Base-by-base conservation (phyloP, 2,888 invertebrate species). In the Neoaliturus tenellus region DNA sequence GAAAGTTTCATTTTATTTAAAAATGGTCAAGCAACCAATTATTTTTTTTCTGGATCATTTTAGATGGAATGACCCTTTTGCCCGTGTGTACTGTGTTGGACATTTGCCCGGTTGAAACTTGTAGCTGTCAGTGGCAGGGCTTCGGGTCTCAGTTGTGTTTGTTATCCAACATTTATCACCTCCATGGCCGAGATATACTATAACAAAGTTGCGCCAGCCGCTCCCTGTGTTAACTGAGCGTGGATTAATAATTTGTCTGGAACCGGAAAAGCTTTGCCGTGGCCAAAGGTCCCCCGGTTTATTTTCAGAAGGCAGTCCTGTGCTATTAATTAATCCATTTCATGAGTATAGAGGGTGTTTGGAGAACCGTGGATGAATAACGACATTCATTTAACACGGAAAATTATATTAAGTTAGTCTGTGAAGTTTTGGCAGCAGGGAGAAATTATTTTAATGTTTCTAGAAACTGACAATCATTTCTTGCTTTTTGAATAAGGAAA, bases 51-150 rank as follows among this genome's bases (percentile, higher is more conserved):
- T n/a, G n/a, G n/a, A n/a, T n/a, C n/a, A n/a, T n/a, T n/a, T n/a
- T n/a, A n/a, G n/a, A n/a, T n/a, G n/a, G n/a, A n/a, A n/a, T n/a
- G n/a, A n/a, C n/a, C n/a, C n/a, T n/a, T n/a, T 62, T 62, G 62
- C 28, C 62, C 28, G 62, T 62, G 62, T 62, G 62, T 62, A 31
- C 62, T 62, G 62, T 17, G 1, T 62, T 62, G 62, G 62, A 62
- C 62, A 62, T 28, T 62, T 62, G 62, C 62, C 62, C 62, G 62
- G 28, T 62, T 31, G 62, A 62, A 62, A 62, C 62, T 62, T 62
- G 62, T 62, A 62, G 25, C 62, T 62, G 62, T 62, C 62, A 62
- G 62, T 31, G 62, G 31, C 62, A 62, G 62, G 28, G 62, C 20
- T 28, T 62, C 31, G 25, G 31, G 62, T 62, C 62, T 62, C 62